phyloP scores from a whole-genome alignment of 2,888 invertebrate genomes.

The Teleogryllus oceanicus region DNA sequence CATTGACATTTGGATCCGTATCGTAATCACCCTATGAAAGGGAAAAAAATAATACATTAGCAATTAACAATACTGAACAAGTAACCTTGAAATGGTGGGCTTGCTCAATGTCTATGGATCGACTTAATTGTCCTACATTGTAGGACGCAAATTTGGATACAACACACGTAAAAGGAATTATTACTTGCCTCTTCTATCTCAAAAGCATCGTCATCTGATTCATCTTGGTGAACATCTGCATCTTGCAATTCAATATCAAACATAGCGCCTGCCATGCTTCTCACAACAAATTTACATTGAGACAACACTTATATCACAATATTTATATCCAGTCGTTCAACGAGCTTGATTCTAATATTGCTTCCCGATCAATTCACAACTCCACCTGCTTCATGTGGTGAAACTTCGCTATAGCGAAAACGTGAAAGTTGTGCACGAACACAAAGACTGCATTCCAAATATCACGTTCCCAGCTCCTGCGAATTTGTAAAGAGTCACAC shows the following conservation, averaged over 20 bases:
- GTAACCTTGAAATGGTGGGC: constrained; percentile 19
- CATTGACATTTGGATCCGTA: constrained; percentile 71
- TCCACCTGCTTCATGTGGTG: constrained; percentile 37
- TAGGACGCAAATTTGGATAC: no score
- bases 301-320: not conserved
- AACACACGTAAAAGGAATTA: not conserved
- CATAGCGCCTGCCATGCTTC: constrained; percentile 69
- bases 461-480: not conserved
- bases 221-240: constrained; percentile 68
- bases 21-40: constrained; percentile 72
- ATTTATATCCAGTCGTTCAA: not conserved
- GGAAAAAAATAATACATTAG: constrained; percentile 40
- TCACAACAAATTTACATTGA: constrained; percentile 24
- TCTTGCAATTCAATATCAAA: constrained; percentile 89
- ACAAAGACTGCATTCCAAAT: constrained; percentile 20
- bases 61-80: no score
- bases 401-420: constrained; percentile 30
- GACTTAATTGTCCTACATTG: no score
- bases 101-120: not conserved
- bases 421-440: constrained; percentile 30
- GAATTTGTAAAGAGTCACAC: not conserved
- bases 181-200: constrained; percentile 79
- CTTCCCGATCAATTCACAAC: constrained; percentile 26
- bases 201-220: constrained; percentile 82
- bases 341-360: constrained; percentile 28